Evolutionary conservation across 2,113 vertebrate species (phyloP).

Genomic region (Malurus cyaneus): DNA sequence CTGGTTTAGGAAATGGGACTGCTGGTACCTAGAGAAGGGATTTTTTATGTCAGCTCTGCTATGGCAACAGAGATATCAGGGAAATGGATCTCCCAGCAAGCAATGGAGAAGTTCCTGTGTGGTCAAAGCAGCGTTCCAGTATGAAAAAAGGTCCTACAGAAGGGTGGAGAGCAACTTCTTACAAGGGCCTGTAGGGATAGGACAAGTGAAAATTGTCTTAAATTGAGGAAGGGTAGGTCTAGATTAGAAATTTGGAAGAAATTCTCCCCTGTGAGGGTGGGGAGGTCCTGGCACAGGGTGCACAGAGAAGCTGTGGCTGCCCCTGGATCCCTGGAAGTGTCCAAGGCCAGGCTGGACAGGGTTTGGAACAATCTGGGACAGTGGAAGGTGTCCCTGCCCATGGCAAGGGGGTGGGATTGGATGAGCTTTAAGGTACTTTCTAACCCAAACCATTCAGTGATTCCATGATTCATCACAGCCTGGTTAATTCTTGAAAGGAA

Average conservation of each 20-base stretch:
- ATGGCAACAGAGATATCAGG: no score
- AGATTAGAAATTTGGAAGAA: neutral
- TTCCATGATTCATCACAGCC: neutral
- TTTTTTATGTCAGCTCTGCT: neutral
- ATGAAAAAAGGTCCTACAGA: neutral
- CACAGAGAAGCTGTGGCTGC: neutral
- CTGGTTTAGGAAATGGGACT: conserved; percentile 45
- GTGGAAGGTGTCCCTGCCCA: neutral
- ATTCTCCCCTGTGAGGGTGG: neutral
- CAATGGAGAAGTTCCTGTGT: neutral
- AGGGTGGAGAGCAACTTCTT: neutral
- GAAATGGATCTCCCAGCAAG: neutral
- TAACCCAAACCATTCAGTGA: neutral
- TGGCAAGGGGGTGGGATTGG: neutral
- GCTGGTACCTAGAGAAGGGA: neutral
- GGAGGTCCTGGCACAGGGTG: neutral
- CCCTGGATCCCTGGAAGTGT: neutral
- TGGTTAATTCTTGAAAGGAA: neutral
- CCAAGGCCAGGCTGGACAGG: fast-evolving
- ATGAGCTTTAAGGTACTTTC: neutral
- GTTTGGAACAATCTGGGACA: neutral
- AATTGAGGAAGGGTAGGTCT: neutral
- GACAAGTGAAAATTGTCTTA: neutral
- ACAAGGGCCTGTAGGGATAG: neutral
- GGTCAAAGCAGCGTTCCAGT: neutral